Evolutionary conservation across 2,888 invertebrate genomes (phyloP), one percentile per base, ranked within the genome.

Genomic region (Agriotes lineatus): DNA sequence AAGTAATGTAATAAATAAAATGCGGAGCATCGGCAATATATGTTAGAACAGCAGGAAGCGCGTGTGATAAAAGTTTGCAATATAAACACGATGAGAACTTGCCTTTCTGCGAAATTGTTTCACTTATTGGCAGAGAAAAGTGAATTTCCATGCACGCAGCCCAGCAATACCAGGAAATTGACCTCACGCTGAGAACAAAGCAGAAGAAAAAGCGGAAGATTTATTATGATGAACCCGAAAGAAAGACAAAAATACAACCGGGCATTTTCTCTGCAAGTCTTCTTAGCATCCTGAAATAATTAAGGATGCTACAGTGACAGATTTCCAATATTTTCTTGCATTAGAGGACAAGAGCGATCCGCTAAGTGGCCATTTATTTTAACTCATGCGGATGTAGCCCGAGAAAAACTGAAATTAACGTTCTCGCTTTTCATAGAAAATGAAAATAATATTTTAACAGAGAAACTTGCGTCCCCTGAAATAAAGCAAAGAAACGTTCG

Each of bases 391-490:
- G 63, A 63, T 63, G 63, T 56, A 63, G 54, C 54, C 42, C 30
- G 16, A 52, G 52, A 59, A 66, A 66, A 66, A 66, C 57, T 52
- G 50, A 59, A 66, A 66, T 66, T 66, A 66, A 66, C 66, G 66
- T 50, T 57, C 59, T 39, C 52, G 50, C 35, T 66, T 59, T 30
- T 59, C 59, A 50, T 39, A 33, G 50, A 52, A 66, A 66, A 65
- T 65, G 65, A 65, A 64, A 66, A 66, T 66, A 66, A 66, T 66
- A 66, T 66, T 66, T 66, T 66, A 59, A 52, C 58, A 50, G 39
- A 33, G 22, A 44, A 63, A 39, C 50, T 52, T 33, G 18, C 39
- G 56, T 39, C 19, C 22, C 22, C 7, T 9, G 39, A 52, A 52
- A 52, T 52, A 35, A 48, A 52, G 2, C 16, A 22, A 52, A 52